Base-by-base conservation (phyloP, 2,888 invertebrate species). In the Morinoia aosen region DNA sequence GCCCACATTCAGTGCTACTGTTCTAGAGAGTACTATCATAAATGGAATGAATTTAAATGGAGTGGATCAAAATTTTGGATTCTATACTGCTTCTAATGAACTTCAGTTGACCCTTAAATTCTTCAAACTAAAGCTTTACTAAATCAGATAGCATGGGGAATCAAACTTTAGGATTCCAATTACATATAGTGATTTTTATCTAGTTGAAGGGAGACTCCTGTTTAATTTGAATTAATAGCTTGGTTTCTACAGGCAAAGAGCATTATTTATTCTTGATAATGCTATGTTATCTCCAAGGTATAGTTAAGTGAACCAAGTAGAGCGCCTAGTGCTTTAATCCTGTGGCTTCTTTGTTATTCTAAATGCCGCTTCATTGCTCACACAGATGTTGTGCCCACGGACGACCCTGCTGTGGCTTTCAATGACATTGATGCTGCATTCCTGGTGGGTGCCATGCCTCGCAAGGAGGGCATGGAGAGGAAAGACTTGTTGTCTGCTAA, bases 401-500 rank as follows among this genome's bases (percentile, higher is more conserved):
- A 98, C 96, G 98, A 99, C 97, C 99, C 99, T 95, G 98, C 98
- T 96, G 98, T 98, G 96, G 99, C 99, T n/a, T 99, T 99, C 97
- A 98, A 98, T 97, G 98, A 99, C 97, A 98, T 99, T 95, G 98
- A 99, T 97, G 99, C 99, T 95, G 99, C 99, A 88, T 99, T 99
- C 97, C 98, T 99, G 96, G 99, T 99, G 93, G 99, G 99, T 64
- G 98, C 99, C 61, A 99, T 99, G 99, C 99, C 99, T 0, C 98
- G 99, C 95, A 98, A 98, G 97, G 98, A 99, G 97, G 99, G 99
- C 95, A 99, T 99, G 99, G 99, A 99, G 97, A 98, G 99, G 96
- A 99, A 99, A 97, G 99, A 99, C 97, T 98, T 99, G 88, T 98
- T 99, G 8, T 98, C 99, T 39, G 99, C 99, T 76, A 99, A 99